Evolutionary conservation across 2,797 vertebrate genomes (phyloP).

Genomic region (Crax fasciolata): DNA sequence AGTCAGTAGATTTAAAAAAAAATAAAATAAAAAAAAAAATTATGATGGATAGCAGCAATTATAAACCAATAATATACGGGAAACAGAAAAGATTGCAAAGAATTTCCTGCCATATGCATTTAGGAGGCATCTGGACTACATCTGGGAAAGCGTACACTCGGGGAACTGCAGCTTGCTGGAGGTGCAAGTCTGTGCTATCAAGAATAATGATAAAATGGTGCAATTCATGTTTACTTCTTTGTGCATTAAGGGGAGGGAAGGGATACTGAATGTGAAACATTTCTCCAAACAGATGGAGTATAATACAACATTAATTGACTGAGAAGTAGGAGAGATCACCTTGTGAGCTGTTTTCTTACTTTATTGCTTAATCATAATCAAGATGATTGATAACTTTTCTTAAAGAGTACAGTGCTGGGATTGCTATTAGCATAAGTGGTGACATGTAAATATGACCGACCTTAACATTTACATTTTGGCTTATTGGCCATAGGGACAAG

Average conservation of each 20-base stretch:
- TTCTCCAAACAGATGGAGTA: slow-evolving; percentile 53
- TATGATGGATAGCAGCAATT: slow-evolving; percentile 80
- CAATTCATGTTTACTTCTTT: slow-evolving; percentile 38
- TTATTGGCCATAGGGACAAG: slow-evolving; percentile 24
- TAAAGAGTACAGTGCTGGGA: slow-evolving; percentile 2
- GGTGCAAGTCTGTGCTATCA: slow-evolving; percentile 52
- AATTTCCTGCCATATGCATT: slow-evolving; percentile 80
- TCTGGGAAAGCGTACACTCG: slow-evolving; percentile 69
- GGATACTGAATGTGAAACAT: neutral
- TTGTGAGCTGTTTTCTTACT: slow-evolving; percentile 42
- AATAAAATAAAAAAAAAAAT: slow-evolving; percentile 73
- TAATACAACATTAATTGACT: slow-evolving; percentile 47
- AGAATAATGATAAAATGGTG: slow-evolving; percentile 55
- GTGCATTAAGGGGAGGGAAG: neutral
- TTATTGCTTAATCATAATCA: slow-evolving; percentile 66
- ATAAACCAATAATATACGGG: slow-evolving; percentile 79
- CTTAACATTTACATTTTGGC: slow-evolving; percentile 55
- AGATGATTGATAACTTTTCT: slow-evolving; percentile 67
- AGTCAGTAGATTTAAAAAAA: slow-evolving; percentile 58
- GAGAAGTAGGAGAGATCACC: slow-evolving; percentile 51
- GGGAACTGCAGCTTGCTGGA: slow-evolving; percentile 57
- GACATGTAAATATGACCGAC: slow-evolving; percentile 63
- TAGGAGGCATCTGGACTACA: slow-evolving; percentile 78
- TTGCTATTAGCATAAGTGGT: slow-evolving; percentile 70
- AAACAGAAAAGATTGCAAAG: slow-evolving; percentile 79